Evolutionary conservation across 2,797 vertebrate genomes (phyloP).

Genomic region (Propithecus deckenii): DNA sequence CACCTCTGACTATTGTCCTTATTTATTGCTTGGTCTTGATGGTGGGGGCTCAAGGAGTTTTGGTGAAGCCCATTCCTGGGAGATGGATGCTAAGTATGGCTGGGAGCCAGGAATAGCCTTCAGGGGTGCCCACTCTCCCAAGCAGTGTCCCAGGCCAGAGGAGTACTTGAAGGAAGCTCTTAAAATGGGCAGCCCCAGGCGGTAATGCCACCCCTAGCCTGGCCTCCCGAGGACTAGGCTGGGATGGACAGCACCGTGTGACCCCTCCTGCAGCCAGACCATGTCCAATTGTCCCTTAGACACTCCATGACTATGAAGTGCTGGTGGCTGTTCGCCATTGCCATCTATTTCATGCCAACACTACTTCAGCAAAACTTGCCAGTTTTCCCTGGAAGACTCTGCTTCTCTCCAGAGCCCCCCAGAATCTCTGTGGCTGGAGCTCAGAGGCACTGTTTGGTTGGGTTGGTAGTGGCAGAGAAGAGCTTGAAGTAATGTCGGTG

Average conservation of each 20-base stretch:
- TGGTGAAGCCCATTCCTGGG: not conserved
- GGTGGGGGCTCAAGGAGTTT: not conserved
- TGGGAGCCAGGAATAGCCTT: not conserved
- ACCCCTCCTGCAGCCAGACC: not conserved
- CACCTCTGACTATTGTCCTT: no score
- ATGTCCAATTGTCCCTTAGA: not conserved
- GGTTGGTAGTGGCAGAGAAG: not conserved
- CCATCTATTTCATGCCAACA: not conserved
- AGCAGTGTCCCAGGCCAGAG: not conserved
- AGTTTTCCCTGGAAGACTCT: not conserved
- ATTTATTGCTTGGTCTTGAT: not conserved
- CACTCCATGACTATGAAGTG: not conserved
- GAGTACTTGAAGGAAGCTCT: not conserved
- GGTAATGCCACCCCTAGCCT: no score
- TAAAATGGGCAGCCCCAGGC: no score
- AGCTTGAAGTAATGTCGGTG: not conserved
- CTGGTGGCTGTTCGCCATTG: not conserved
- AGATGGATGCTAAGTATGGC: not conserved
- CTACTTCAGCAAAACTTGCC: not conserved
- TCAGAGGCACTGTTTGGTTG: not conserved
- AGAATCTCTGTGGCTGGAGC: not conserved
- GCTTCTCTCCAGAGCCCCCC: not conserved
- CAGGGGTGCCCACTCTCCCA: not conserved
- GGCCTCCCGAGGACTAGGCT: not conserved
- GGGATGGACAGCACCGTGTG: no score